phyloP scores from a whole-genome alignment of 2,888 invertebrate species.

The Diaphora mendica region DNA sequence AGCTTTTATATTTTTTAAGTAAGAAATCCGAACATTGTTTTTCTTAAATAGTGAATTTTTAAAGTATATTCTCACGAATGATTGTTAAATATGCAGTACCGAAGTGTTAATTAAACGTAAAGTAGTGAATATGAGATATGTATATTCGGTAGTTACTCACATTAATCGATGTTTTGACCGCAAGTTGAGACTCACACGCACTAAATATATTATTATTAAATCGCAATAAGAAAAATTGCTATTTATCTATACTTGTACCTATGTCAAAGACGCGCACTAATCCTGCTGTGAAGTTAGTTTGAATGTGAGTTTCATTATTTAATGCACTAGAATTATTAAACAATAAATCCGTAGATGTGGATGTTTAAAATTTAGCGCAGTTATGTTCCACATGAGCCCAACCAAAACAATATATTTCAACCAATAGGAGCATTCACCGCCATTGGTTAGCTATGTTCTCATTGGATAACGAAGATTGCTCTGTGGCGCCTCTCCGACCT shows the following conservation, averaged over 20 bases:
- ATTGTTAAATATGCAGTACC: background rate
- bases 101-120: background rate
- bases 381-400: slow-evolving; percentile 67
- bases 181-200: background rate
- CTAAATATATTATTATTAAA: background rate
- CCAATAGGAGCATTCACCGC: slow-evolving; percentile 68
- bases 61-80: background rate
- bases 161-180: background rate
- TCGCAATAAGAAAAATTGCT: background rate
- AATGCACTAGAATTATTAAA: background rate
- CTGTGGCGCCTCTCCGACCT: slow-evolving; percentile 85
- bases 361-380: slow-evolving; percentile 60
- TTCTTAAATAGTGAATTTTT: too few species aligned
- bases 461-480: slow-evolving; percentile 68
- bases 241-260: background rate
- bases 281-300: background rate
- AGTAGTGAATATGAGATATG: too few species aligned
- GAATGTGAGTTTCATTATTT: background rate
- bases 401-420: slow-evolving; percentile 76
- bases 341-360: background rate
- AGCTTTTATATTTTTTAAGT: too few species aligned
- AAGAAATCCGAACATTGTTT: too few species aligned
- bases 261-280: background rate
- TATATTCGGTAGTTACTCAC: background rate
- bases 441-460: slow-evolving; percentile 54